Evolutionary conservation across 2,797 vertebrate genomes (phyloP).

Genomic region (Tolypeutes matacus): DNA sequence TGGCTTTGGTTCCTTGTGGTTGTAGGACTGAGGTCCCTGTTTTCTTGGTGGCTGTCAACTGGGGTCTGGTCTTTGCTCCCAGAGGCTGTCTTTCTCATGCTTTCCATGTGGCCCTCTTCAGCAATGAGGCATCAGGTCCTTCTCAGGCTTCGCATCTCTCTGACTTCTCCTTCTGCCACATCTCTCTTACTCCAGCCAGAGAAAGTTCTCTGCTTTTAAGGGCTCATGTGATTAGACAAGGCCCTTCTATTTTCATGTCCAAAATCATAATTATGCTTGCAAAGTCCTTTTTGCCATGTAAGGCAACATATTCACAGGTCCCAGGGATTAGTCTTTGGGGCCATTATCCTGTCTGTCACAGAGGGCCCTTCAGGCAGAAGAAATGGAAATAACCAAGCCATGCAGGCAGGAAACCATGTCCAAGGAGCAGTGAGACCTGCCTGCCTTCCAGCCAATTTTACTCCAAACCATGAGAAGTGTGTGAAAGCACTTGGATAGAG

Average conservation of each 20-base stretch:
- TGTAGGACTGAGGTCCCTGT: not conserved
- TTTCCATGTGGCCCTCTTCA: not conserved
- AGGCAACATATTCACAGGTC: not conserved
- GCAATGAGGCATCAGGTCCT: not conserved
- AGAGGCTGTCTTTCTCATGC: not conserved
- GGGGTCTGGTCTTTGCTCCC: not conserved
- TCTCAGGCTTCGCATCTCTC: not conserved
- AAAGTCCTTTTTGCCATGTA: not conserved
- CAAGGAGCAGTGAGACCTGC: not conserved
- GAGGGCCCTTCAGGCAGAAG: not conserved
- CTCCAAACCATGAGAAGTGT: rapidly evolving
- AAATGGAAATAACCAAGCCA: not conserved
- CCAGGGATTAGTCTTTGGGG: not conserved
- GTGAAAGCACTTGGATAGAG: not conserved
- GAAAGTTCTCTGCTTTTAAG: not conserved
- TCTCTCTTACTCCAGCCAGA: not conserved
- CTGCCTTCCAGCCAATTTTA: not conserved
- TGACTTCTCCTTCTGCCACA: not conserved
- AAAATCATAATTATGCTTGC: not conserved
- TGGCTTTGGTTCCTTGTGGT: not conserved
- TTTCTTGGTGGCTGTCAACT: not conserved
- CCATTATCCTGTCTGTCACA: no score
- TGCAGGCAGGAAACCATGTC: not conserved
- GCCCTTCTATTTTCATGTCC: not conserved
- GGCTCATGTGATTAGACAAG: not conserved